phyloP scores from a whole-genome alignment of 2,888 invertebrate species.

The Ceramica pisi region DNA sequence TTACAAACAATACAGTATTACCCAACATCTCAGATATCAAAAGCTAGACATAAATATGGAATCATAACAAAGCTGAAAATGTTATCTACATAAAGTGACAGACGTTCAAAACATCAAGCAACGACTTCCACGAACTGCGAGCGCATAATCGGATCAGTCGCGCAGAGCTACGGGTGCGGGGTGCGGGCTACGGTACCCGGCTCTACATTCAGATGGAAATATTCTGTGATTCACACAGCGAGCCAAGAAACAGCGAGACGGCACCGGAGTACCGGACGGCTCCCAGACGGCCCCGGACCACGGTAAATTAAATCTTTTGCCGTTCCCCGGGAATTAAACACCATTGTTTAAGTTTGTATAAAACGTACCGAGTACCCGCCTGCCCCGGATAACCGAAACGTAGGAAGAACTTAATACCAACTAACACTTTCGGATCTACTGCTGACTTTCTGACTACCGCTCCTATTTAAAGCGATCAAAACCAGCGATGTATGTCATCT shows the following conservation, averaged over 20 bases:
- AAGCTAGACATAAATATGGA: neutral
- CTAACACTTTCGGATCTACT: constrained; percentile 5
- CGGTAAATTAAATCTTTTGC: constrained; percentile 50
- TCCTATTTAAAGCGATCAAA: neutral
- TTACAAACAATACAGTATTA: neutral
- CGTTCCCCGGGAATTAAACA: constrained; percentile 44
- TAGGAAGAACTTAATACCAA: neutral
- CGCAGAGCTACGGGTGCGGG: neutral
- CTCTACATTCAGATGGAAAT: constrained; percentile 1
- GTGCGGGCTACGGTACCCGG: neutral
- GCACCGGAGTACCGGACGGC: neutral
- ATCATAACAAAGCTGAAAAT: constrained; percentile 22
- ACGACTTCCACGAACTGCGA: constrained; percentile 24
- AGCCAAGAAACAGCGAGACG: constrained; percentile 4
- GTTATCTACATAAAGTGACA: constrained; percentile 22
- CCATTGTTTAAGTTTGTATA: constrained; percentile 41
- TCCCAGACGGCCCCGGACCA: neutral
- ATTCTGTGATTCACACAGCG: constrained; percentile 5
- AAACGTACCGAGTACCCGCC: constrained; percentile 10
- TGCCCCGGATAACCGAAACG: neutral
- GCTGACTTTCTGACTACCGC: neutral
- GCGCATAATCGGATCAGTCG: constrained; percentile 37
- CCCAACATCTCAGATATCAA: neutral
- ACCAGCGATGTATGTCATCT: constrained; percentile 14
- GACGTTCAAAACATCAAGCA: constrained; percentile 23